These are phyloP conservation scores for Cygnus buccinator DNA, from an alignment of 2,113 vertebrate species.

Conservation along the genomic window DNA sequence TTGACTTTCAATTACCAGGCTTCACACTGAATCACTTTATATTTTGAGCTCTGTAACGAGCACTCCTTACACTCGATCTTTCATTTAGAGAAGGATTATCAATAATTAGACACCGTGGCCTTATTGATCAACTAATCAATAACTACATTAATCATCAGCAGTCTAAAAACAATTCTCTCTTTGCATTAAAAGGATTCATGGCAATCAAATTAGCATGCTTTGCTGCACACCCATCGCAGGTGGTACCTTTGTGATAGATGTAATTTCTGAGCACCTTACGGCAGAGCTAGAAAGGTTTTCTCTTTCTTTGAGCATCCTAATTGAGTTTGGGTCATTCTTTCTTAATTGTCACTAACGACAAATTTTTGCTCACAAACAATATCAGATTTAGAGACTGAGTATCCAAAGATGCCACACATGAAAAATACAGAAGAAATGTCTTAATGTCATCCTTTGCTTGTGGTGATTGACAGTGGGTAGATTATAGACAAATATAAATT, in stretches of 20 bases:
- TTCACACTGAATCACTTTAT: constrained; percentile 83
- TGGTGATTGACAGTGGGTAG: not conserved
- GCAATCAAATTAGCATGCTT: constrained; percentile 74
- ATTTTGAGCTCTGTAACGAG: constrained; percentile 78
- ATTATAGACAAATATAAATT: not conserved
- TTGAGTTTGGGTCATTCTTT: not conserved
- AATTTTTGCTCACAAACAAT: not conserved
- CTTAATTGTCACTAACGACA: not conserved
- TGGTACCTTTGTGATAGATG: not conserved
- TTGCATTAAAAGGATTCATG: constrained; percentile 71
- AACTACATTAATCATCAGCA: constrained; percentile 81
- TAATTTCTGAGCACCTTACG: not conserved
- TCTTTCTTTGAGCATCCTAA: not conserved
- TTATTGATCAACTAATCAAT: constrained; percentile 84
- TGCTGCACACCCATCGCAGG: not conserved
- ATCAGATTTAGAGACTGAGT: not conserved
- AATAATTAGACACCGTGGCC: constrained; percentile 85
- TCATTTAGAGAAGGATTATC: constrained; percentile 86
- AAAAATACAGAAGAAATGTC: not conserved
- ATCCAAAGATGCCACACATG: not conserved
- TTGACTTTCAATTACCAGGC: constrained; percentile 85
- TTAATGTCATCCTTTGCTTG: not conserved
- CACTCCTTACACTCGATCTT: constrained; percentile 81
- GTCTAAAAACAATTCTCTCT: constrained; percentile 80
- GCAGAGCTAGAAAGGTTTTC: not conserved